Conservation (phyloP, 2,888 invertebrate genomes). For the Rugalucina vietnamica region DNA sequence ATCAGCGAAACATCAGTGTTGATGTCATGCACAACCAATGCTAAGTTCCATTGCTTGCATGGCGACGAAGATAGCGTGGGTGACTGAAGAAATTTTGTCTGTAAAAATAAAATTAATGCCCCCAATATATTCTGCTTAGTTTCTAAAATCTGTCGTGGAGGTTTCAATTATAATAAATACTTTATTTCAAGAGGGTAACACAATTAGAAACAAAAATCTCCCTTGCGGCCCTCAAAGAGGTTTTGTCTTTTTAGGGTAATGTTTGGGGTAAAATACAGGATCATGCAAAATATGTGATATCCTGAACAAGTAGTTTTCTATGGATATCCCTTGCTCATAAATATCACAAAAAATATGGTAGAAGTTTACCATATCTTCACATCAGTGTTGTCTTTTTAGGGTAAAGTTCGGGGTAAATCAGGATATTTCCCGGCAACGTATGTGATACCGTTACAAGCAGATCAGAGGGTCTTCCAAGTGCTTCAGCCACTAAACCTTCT, state of each 20-base stretch:
- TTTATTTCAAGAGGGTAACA: too few relatives aligned
- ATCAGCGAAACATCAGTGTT: too few relatives aligned
- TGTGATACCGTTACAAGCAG: conserved; percentile 94
- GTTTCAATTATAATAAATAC: too few relatives aligned
- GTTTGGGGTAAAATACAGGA: too few relatives aligned
- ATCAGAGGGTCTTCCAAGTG: conserved; percentile 95
- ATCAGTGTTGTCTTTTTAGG: conserved; percentile 85
- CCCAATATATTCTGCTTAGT: too few relatives aligned
- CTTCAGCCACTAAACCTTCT: conserved; percentile 93
- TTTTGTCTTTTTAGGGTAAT: too few relatives aligned
- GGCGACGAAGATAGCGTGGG: neutral
- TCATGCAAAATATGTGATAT: too few relatives aligned
- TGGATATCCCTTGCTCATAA: neutral
- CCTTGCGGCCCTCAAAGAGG: too few relatives aligned
- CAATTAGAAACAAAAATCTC: too few relatives aligned
- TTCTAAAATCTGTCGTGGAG: too few relatives aligned
- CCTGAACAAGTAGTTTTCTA: too few relatives aligned
- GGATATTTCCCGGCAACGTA: conserved; percentile 98
- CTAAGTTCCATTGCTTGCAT: neutral
- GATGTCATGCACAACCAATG: neutral
- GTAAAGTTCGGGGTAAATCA: conserved; percentile 94
- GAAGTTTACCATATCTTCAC: too few relatives aligned
- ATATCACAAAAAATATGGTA: neutral
- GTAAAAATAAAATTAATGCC: neutral
- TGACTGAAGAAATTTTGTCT: neutral